phyloP scores from a whole-genome alignment of 53 echinoderm and acorn worm species.

The Luidia sarsii region DNA sequence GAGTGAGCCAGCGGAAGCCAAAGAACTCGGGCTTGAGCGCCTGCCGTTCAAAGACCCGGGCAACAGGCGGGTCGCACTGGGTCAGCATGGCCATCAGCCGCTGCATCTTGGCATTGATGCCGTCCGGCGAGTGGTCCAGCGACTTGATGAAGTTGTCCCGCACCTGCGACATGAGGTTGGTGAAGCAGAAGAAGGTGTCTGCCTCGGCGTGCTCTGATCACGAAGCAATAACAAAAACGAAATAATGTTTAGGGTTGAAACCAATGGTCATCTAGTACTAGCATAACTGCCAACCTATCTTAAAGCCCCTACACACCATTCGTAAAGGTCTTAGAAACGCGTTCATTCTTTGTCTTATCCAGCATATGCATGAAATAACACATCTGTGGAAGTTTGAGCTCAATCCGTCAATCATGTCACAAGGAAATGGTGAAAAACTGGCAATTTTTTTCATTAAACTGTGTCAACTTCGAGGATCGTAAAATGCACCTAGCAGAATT shows the following conservation, averaged over 20 bases:
- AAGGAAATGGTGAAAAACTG: too few relatives aligned
- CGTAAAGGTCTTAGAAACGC: too few relatives aligned
- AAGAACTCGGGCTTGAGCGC: slow-evolving; percentile 91
- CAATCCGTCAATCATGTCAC: too few relatives aligned
- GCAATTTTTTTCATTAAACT: too few relatives aligned
- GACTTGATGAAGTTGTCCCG: slow-evolving; percentile 99
- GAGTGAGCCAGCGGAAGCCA: slow-evolving; percentile 91
- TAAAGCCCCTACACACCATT: too few relatives aligned
- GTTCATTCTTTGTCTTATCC: too few relatives aligned
- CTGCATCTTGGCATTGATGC: slow-evolving; percentile 95
- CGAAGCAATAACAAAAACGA: neutral
- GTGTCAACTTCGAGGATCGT: too few relatives aligned
- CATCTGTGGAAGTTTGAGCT: too few relatives aligned
- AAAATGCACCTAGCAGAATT: too few relatives aligned
- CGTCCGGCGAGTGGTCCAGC: slow-evolving; percentile 82
- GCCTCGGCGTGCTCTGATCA: slow-evolving; percentile 90
- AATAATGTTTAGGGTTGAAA: neutral
- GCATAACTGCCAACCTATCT: too few relatives aligned
- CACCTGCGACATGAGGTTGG: slow-evolving; percentile 95
- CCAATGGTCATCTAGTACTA: neutral
- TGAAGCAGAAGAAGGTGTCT: slow-evolving; percentile 99
- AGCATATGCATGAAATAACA: too few relatives aligned
- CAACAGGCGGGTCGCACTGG: slow-evolving; percentile 67
- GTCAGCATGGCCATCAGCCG: slow-evolving; percentile 77
- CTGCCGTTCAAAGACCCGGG: slow-evolving; percentile 66